These are phyloP conservation scores for Samia ricini DNA, from an alignment of 1,140 invertebrate genomes.

Conservation along the genomic window DNA sequence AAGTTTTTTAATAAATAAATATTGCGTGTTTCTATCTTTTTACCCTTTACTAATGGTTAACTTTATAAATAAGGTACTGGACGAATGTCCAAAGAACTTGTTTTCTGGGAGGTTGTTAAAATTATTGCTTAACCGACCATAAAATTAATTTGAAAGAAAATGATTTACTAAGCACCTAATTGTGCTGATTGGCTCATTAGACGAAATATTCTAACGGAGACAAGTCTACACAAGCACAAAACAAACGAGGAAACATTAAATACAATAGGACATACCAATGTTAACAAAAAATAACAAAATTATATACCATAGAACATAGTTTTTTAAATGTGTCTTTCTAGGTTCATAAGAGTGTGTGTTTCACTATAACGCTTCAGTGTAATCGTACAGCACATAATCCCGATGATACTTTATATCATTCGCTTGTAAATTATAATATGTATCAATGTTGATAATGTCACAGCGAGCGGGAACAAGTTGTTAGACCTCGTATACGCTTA, in stretches of 20 bases:
- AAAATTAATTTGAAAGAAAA: too few relatives aligned
- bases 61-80: too few relatives aligned
- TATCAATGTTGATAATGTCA: constrained; percentile 18
- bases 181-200: too few relatives aligned
- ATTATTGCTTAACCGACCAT: too few relatives aligned
- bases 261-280: too few relatives aligned
- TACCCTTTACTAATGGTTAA: too few relatives aligned
- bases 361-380: background rate
- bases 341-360: background rate
- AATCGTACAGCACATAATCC: background rate
- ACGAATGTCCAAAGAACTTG: too few relatives aligned
- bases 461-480: constrained; percentile 19
- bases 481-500: constrained; percentile 17
- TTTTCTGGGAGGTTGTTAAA: too few relatives aligned
- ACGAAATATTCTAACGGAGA: background rate
- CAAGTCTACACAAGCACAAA: background rate
- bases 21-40: background rate
- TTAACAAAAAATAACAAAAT: too few relatives aligned
- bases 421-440: constrained; percentile 9
- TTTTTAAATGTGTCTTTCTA: too few relatives aligned
- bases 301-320: background rate
- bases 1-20: background rate
- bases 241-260: too few relatives aligned
- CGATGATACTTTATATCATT: background rate
- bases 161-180: too few relatives aligned